phyloP scores from a whole-genome alignment of 2,888 invertebrate species.

The Idaea biselata region DNA sequence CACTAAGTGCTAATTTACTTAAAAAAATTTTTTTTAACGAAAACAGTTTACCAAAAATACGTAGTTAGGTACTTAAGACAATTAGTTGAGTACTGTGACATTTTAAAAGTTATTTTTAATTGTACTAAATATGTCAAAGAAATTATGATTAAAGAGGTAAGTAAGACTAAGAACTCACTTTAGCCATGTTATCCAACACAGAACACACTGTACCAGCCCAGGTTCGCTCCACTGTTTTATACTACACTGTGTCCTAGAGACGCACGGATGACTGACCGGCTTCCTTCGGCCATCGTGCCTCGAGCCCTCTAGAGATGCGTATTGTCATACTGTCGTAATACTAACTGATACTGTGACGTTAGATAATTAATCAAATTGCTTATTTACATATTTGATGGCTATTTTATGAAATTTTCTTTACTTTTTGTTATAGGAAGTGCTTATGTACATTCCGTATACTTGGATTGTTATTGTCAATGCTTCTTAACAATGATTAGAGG shows the following conservation, averaged over 20 bases:
- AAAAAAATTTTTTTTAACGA: too few relatives aligned
- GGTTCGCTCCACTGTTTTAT: conserved; percentile 48
- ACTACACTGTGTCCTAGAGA: conserved; percentile 58
- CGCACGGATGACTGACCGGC: conserved; percentile 60
- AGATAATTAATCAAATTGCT: not conserved
- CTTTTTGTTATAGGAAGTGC: too few relatives aligned
- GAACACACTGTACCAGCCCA: not conserved
- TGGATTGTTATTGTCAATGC: too few relatives aligned
- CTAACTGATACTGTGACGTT: not conserved
- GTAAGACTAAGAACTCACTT: conserved; percentile 1
- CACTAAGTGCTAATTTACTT: too few relatives aligned
- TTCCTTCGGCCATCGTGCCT: conserved; percentile 45
- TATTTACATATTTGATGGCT: not conserved
- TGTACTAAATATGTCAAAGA: too few relatives aligned
- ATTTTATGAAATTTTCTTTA: not conserved
- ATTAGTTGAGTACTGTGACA: too few relatives aligned
- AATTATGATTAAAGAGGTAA: not conserved
- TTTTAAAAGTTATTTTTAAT: too few relatives aligned
- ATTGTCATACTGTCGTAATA: not conserved
- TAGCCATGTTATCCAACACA: conserved; percentile 3
- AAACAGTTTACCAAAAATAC: too few relatives aligned
- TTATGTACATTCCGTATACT: too few relatives aligned
- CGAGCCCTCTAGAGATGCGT: not conserved
- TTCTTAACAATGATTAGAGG: too few relatives aligned
- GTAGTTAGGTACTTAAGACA: too few relatives aligned